Evolutionary conservation across 2,888 invertebrate species (phyloP), one percentile per base, ranked within the genome.

Genomic region (Pseudoips prasinana): DNA sequence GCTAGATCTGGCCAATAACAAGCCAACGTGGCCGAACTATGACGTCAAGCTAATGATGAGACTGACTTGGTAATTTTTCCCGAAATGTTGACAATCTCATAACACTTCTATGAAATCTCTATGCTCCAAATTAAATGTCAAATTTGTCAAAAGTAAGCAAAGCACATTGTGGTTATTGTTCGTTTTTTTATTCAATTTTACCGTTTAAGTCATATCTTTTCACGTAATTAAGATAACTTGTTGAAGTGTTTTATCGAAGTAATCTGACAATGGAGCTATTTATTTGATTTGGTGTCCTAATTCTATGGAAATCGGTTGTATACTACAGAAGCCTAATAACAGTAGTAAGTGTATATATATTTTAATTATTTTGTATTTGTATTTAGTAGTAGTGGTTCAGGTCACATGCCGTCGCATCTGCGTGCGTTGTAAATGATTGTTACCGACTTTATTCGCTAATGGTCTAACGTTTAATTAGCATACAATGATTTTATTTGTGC

Each of bases 391-490:
- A 73, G 68, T 53, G 48, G 53, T 58, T 54, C 61, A 49, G 58
- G 66, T 73, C 65, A 70, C 72, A 73, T 63, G 68, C 58, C 72
- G 58, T 54, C 54, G 45, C 52, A 50, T 60, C 58, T 62, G 58
- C 58, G 67, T 66, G 63, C 65, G 58, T 69, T 69, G 59, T 66
- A 54, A 64, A 59, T 46, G 66, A 64, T 61, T 60, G 52, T 51
- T 66, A 66, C 57, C 52, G 66, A 66, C 64, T 67, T 73, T 69
- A 71, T 67, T 70, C 53, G 74, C 76, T 76, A 76, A 69, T 75
- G 70, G 68, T 72, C 67, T 64, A 66, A 38, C 66, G 61, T 76
- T 70, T 79, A 32, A 84, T 87, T 87, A 81, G 84, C 85, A 84
- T 86, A 83, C 78, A 84, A 82, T 85, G 58, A 64, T 62, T 70